Base-by-base conservation (phyloP, 2,888 invertebrate genomes). In the Augiades crinisus region DNA sequence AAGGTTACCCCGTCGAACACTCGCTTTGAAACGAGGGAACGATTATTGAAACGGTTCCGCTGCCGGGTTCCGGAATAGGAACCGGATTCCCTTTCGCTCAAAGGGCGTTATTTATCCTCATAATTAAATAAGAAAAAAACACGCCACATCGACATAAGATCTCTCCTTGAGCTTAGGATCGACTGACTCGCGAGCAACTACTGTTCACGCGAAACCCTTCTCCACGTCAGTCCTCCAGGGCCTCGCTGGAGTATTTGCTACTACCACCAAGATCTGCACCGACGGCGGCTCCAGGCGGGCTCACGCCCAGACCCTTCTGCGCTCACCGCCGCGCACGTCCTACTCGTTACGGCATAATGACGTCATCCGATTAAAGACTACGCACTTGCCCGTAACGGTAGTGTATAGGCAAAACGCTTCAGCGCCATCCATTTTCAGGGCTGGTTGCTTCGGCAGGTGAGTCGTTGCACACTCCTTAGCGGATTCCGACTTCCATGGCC, bases 241-340 rank as follows among this genome's bases (percentile, higher is more conserved):
- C 75, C 90, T 91, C 91, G 82, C 90, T 91, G 83, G 91, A 91
- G 91, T 93, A 92, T 92, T 93, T 92, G 92, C 92, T 92, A 92
- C 92, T 92, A 92, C 91, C 91, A 93, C 92, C 92, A 92, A 92
- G 92, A 92, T 93, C 85, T 87, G 88, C 83, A 80, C 88, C 81
- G 81, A 81, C 82, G 86, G 84, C 74, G 81, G 85, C 86, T 87
- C 86, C 84, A 84, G 64, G 81, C 81, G 67, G 81, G 81, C 81
- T 83, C 68, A 68, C 72, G 72, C 90, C 86, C 90, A 83, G 79
- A 89, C 81, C 90, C 92, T 92, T 92, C 91, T 76, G 86, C 86
- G 92, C 92, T 72, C 90, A 61, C 72, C 73, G 66, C 67, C 69
- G 67, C 47, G 44, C 61, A 55, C 13, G 47, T 47, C 47, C 47